Evolutionary conservation across 2,888 invertebrate species (phyloP).

Genomic region (Drosophila anomelani): DNA sequence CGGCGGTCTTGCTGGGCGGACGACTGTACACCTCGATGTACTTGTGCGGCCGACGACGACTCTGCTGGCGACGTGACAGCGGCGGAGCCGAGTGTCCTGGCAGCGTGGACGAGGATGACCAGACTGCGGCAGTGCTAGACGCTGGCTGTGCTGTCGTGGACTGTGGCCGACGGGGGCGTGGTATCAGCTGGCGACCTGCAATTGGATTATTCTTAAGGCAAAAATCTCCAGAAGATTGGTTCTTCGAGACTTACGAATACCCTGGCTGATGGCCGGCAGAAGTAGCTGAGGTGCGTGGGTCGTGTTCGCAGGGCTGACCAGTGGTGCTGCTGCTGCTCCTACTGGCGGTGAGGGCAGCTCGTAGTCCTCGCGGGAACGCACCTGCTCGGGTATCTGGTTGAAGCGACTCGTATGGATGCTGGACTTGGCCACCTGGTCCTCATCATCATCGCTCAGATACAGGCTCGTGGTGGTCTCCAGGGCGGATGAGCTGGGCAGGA

Average conservation of each 20-base stretch:
- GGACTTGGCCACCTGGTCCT: conserved; percentile 83
- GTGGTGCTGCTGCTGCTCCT: conserved; percentile 24
- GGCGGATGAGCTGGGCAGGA: conserved; percentile 11
- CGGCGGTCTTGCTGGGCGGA: conserved; percentile 70
- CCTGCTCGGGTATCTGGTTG: conserved; percentile 80
- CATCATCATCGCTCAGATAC: conserved; percentile 66
- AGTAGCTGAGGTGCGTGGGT: conserved; percentile 5
- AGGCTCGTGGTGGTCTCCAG: conserved; percentile 60
- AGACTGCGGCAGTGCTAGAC: conserved; percentile 46
- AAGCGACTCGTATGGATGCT: conserved; percentile 82
- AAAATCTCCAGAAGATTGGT: not conserved
- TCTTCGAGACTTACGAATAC: conserved; percentile 48
- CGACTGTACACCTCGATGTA: conserved; percentile 79
- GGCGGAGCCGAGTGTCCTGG: conserved; percentile 47
- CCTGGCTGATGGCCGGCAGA: conserved; percentile 25
- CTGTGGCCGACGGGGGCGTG: conserved; percentile 70
- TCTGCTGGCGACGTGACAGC: conserved; percentile 70
- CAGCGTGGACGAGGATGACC: conserved; percentile 29
- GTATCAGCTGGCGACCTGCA: conserved; percentile 62
- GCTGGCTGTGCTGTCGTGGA: conserved; percentile 66
- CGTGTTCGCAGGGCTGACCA: conserved; percentile 19
- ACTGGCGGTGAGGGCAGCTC: conserved; percentile 37
- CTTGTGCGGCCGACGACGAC: conserved; percentile 78
- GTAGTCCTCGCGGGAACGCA: conserved; percentile 57
- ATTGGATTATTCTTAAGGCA: not conserved